A percentile compares a stretch with the other conserved stretches of the same genome.
These are phyloP conservation scores for Proteles cristata DNA, from an alignment of 2,113 vertebrate genomes.

Conservation along the genomic window DNA sequence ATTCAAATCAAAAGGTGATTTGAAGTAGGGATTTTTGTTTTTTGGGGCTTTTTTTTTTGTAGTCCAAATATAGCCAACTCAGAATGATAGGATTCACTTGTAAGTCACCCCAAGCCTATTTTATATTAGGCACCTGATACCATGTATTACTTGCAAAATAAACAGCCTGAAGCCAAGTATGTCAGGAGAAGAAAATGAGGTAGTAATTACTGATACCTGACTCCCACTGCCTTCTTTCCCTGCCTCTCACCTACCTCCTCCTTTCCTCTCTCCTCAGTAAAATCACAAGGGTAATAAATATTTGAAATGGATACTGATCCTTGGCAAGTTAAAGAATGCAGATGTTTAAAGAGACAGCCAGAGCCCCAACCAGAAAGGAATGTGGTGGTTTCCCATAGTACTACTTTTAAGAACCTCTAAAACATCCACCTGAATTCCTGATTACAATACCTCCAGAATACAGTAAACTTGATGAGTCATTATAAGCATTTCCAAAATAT, in stretches of 20 bases:
- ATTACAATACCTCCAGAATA: neutral
- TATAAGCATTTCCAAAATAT: conserved; percentile 7
- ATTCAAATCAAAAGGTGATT: neutral
- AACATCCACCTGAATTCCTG: conserved; percentile 13
- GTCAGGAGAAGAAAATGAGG: neutral
- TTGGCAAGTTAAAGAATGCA: neutral
- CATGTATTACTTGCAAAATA: neutral
- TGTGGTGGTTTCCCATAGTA: neutral
- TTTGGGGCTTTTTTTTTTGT: neutral
- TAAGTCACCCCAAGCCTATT: neutral
- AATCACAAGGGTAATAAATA: conserved; percentile 42
- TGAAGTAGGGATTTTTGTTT: neutral
- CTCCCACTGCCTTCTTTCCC: neutral
- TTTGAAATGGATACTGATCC: neutral
- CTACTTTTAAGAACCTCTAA: conserved; percentile 16
- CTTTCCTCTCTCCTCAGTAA: neutral
- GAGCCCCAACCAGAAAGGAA: neutral
- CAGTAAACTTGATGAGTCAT: conserved; percentile 2
- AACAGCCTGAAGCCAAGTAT: neutral
- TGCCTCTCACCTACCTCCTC: neutral
- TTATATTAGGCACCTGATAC: neutral
- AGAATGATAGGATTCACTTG: neutral
- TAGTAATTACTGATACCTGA: neutral
- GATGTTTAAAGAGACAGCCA: neutral
- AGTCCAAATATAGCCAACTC: neutral